Evolutionary conservation across 2,113 vertebrate genomes (phyloP), one percentile per base, ranked within the genome.

Genomic region (Eubucco bourcierii): DNA sequence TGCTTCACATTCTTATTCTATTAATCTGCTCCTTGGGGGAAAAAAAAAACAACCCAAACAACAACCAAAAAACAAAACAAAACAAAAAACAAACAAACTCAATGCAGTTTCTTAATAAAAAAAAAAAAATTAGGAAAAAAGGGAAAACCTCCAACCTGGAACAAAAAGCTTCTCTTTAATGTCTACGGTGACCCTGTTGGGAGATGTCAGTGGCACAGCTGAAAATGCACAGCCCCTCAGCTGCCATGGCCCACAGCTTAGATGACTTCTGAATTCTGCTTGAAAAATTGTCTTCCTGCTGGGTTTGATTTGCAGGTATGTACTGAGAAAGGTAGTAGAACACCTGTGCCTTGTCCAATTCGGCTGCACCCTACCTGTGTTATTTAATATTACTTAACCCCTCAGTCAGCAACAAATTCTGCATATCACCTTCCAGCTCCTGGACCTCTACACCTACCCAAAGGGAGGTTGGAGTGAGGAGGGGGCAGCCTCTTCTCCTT

Each of bases 381-480:
- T 2, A 46, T 63, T 80, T 53, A 55, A 47, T 0, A 6, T 15
- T 27, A 7, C 76, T 84, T 33, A 66, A 59, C 50, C 18, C 18
- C 25, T 50, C 15, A 13, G 33, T 19, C 15, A 59, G 46, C 53
- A 34, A n/a, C 46, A 46, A 60, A 52, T 46, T 31, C 14, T 21
- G 21, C 1, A 0, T 9, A 27, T 44, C 1, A 0, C 73, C 27
- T 70, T 70, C 59, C 44, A 68, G 71, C 3, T 1, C 1, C 0
- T 9, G 25, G 37, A 21, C 41, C 65, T 44, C 41, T 44, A 44
- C 41, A 44, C 15, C 41, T 44, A 44, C 41, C 41, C 15, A 7
- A 44, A 44, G 5, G 41, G 41, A 44, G 41, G 41, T 44, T 44
- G 41, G 41, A 44, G 41, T 15, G 41, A 44, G 41, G 41, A 44